Evolutionary conservation across 2,888 invertebrate genomes (phyloP).

Genomic region (Thera britannica): DNA sequence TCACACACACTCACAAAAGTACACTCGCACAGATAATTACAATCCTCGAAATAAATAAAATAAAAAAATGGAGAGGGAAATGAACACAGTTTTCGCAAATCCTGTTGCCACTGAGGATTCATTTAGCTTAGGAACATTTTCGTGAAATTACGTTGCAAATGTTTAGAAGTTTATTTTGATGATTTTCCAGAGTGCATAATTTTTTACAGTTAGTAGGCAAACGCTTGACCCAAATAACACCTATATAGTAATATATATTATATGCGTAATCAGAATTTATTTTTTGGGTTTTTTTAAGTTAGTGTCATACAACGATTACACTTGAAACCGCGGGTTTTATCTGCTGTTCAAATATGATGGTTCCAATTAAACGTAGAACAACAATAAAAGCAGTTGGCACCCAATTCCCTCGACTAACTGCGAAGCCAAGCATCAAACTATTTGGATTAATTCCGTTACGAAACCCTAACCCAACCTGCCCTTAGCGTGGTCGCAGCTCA

Average conservation of each 20-base stretch:
- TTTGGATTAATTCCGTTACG: constrained; percentile 19
- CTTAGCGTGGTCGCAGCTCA: constrained; percentile 9
- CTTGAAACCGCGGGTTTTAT: too few relatives aligned
- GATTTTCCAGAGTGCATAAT: background rate
- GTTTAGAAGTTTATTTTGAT: background rate
- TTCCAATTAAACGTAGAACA: background rate
- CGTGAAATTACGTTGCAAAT: background rate
- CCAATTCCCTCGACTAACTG: background rate
- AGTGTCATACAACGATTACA: too few relatives aligned
- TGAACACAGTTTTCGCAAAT: constrained; percentile 3
- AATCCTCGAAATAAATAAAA: background rate
- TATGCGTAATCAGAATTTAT: too few relatives aligned
- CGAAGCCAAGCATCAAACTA: constrained; percentile 20
- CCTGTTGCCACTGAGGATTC: background rate
- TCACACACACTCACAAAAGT: constrained; percentile 15
- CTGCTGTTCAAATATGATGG: background rate
- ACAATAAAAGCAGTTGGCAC: background rate
- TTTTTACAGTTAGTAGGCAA: background rate
- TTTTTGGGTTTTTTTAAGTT: too few relatives aligned
- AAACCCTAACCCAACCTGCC: constrained; percentile 12
- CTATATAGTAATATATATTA: too few relatives aligned
- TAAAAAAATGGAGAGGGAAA: background rate
- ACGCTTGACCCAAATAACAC: too few relatives aligned
- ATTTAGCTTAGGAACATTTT: background rate
- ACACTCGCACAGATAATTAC: constrained; percentile 9